Percentiles rank a stretch among this genome's conserved stretches.
Conservation (phyloP, 2,888 invertebrate species). For the Pollenia amentaria region DNA sequence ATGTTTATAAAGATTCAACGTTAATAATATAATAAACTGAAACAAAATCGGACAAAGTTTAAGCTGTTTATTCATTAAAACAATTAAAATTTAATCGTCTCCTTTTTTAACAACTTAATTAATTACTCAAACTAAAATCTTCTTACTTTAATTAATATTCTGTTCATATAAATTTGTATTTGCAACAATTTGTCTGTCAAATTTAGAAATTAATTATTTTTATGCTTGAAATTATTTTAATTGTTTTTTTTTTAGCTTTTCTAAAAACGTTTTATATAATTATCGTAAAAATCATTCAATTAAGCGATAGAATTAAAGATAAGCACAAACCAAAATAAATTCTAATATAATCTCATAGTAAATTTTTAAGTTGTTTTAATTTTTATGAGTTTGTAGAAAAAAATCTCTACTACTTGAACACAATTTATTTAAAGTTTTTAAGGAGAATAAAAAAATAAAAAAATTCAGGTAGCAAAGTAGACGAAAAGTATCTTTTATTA, state of each 20-base stretch:
- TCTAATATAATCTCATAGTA: not conserved
- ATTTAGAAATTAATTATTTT: constrained; percentile 11
- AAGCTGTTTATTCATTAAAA: too few relatives aligned
- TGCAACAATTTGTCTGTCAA: not conserved
- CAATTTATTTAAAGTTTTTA: not conserved
- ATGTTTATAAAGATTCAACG: too few relatives aligned
- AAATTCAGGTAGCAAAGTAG: not conserved
- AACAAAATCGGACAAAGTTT: too few relatives aligned
- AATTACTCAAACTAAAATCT: not conserved
- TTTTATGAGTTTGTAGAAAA: not conserved
- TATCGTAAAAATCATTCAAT: not conserved
- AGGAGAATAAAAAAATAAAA: not conserved
- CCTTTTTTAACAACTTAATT: not conserved
- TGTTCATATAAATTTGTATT: not conserved
- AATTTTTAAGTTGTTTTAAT: constrained; percentile 14
- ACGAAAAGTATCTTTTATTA: not conserved
- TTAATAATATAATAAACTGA: too few relatives aligned
- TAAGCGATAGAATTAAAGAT: constrained; percentile 2
- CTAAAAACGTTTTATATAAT: constrained; percentile 9
- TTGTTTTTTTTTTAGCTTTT: not conserved
- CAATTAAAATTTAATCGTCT: too few relatives aligned
- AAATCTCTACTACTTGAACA: not conserved
- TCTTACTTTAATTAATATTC: constrained; percentile 12
- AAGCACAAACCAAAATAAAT: not conserved
- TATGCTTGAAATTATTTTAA: constrained; percentile 9